Conservation (phyloP, 1,140 invertebrate species). For the Tetraneura akinire region DNA sequence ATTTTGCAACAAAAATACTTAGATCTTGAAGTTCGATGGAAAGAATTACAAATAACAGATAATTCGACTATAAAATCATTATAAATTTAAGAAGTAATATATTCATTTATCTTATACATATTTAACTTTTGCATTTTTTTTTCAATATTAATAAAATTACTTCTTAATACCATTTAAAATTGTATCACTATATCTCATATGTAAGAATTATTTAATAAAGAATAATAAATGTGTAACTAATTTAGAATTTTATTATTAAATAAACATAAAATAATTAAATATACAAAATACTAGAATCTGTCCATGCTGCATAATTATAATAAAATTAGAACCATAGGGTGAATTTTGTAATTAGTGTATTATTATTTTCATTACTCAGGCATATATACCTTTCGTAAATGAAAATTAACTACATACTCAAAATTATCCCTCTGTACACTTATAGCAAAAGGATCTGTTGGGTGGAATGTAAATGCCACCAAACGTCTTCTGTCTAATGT, state of each 20-base stretch:
- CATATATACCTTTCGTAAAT: conserved; percentile 64
- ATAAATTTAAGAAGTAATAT: neutral
- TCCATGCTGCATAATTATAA: neutral
- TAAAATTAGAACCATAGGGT: too few relatives aligned
- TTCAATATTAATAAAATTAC: neutral
- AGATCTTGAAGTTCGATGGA: conserved; percentile 58
- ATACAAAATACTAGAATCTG: neutral
- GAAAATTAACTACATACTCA: conserved; percentile 96
- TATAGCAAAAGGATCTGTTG: conserved; percentile 92
- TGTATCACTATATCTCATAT: neutral
- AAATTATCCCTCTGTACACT: conserved; percentile 92
- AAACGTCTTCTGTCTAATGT: conserved; percentile 70
- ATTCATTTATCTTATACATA: neutral
- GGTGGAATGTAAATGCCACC: conserved; percentile 98
- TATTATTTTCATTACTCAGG: conserved; percentile 17
- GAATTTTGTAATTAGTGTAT: neutral
- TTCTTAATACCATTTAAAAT: neutral
- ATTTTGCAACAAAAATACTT: conserved; percentile 80
- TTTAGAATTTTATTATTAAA: neutral
- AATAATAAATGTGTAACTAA: neutral
- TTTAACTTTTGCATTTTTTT: neutral
- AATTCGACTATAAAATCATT: neutral
- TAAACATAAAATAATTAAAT: neutral
- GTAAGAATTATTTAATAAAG: too few relatives aligned
- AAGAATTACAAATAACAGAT: conserved; percentile 27